Percentiles rank a stretch among this genome's conserved stretches.
phyloP scores from a whole-genome alignment of 1,140 invertebrate species.

The Drosophila saltans region DNA sequence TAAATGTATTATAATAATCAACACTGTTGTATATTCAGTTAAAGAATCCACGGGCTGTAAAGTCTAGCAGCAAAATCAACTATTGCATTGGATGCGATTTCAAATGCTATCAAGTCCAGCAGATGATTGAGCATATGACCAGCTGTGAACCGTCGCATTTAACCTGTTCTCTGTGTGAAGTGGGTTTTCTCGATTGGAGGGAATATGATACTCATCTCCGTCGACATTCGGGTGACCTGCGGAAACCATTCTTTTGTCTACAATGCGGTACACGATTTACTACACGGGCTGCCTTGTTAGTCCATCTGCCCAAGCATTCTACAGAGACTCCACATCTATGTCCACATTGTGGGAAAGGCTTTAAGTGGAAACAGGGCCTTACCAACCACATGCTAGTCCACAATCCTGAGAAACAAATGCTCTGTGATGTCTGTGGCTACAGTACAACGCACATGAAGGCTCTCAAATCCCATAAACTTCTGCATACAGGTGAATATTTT shows the following conservation, averaged over 20 bases:
- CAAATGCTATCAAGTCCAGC: constrained; percentile 82
- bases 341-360: constrained; percentile 85
- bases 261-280: constrained; percentile 85
- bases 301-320: constrained; percentile 86
- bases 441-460: constrained; percentile 86
- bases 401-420: constrained; percentile 85
- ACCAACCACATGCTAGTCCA: constrained; percentile 86
- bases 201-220: constrained; percentile 83
- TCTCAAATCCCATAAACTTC: constrained; percentile 85
- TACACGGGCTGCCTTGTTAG: constrained; percentile 84
- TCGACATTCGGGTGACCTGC: constrained; percentile 83
- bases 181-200: constrained; percentile 82
- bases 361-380: constrained; percentile 87
- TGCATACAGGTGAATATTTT: constrained; percentile 85
- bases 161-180: constrained; percentile 84
- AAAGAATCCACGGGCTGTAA: constrained; percentile 63
- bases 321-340: constrained; percentile 85
- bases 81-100: constrained; percentile 82
- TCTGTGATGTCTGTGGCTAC: constrained; percentile 87
- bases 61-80: constrained; percentile 79
- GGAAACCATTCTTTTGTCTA: constrained; percentile 85
- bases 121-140: constrained; percentile 83
- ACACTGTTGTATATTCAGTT: constrained; percentile 36
- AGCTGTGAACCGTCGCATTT: constrained; percentile 84
- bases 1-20: neutral